phyloP scores from a whole-genome alignment of 2,113 vertebrate genomes.

The Ornithorhynchus anatinus region DNA sequence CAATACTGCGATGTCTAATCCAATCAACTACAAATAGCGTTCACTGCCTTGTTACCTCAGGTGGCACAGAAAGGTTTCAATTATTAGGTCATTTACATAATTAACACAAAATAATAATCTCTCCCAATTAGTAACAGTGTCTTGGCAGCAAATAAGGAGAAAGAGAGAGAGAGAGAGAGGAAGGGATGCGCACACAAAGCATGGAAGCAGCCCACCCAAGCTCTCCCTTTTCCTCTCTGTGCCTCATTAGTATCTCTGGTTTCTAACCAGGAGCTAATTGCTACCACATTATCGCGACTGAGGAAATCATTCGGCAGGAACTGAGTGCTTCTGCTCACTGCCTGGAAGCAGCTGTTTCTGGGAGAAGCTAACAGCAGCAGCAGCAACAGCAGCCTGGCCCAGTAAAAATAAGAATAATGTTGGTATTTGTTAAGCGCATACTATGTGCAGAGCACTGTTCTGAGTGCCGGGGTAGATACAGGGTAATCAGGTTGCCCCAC shows the following conservation, averaged over 20 bases:
- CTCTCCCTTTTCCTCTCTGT: background rate
- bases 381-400: background rate
- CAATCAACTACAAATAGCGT: background rate
- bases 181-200: constrained; percentile 3
- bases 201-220: background rate
- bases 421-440: too few relatives aligned
- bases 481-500: too few relatives aligned
- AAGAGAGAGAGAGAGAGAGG: constrained; percentile 18
- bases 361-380: background rate
- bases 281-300: constrained; percentile 14
- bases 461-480: too few relatives aligned
- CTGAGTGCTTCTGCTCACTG: background rate
- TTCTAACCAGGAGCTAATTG: constrained; percentile 37
- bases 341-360: background rate
- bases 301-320: background rate
- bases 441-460: too few relatives aligned
- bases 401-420: too few relatives aligned
- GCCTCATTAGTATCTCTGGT: constrained; percentile 13
- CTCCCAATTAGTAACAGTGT: constrained; percentile 50
- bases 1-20: too few relatives aligned
- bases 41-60: constrained; percentile 32
- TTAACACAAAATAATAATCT: constrained; percentile 47
- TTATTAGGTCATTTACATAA: constrained; percentile 54
- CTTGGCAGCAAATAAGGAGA: background rate
- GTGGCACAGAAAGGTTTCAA: constrained; percentile 45